Conservation (phyloP, 2,888 invertebrate genomes). For the Drosophila emarginata region DNA sequence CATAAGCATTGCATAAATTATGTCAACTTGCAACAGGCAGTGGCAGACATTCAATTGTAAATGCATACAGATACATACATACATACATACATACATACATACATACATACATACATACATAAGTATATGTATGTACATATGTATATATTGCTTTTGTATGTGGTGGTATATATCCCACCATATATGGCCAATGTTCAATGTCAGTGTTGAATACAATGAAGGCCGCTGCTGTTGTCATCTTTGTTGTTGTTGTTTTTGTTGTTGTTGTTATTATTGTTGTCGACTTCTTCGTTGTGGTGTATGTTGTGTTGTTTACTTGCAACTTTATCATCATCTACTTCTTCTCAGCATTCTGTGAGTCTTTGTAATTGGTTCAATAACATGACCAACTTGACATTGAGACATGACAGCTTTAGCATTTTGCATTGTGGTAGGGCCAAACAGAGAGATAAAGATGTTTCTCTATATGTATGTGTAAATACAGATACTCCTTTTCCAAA, state of each 20-base stretch:
- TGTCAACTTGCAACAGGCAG: conserved; percentile 51
- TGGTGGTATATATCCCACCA: conserved; percentile 14
- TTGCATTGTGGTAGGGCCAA: conserved; percentile 60
- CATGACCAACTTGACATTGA: conserved; percentile 74
- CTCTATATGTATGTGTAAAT: neutral
- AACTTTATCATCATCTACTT: conserved; percentile 47
- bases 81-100: neutral
- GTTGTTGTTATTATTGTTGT: conserved; percentile 36
- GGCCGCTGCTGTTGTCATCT: conserved; percentile 8
- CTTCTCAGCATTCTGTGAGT: conserved; percentile 12
- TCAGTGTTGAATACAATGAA: conserved; percentile 50
- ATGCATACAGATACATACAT: conserved; percentile 12
- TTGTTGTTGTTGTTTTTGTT: conserved; percentile 38
- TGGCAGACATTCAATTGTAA: neutral
- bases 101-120: neutral
- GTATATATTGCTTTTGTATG: conserved; percentile 1
- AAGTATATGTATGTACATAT: conserved; percentile 1
- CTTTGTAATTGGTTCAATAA: conserved; percentile 70
- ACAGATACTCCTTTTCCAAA: neutral
- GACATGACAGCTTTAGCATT: conserved; percentile 29
- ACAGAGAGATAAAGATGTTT: neutral
- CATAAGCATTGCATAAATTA: conserved; percentile 64
- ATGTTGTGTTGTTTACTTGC: conserved; percentile 40
- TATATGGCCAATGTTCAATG: conserved; percentile 58
- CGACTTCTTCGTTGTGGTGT: too few species aligned